phyloP scores from a whole-genome alignment of 1,140 invertebrate genomes.

The Charaxes varanes region DNA sequence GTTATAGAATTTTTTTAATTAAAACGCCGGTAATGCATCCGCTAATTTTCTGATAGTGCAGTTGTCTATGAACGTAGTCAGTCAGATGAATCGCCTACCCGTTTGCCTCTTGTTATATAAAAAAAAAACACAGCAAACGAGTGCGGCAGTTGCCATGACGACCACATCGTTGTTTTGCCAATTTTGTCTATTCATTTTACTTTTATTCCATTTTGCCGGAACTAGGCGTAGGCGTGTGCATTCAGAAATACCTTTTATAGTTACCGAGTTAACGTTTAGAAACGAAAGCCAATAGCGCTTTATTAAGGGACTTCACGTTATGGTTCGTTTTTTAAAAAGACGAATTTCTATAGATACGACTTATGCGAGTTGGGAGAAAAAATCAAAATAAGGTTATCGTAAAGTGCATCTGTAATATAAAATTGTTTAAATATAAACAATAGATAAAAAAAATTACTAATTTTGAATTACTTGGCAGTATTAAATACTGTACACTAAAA shows the following conservation, averaged over 20 bases:
- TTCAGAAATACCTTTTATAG: conserved; percentile 29
- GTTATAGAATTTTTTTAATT: too few species aligned
- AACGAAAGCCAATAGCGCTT: conserved; percentile 27
- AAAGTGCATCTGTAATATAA: too few species aligned
- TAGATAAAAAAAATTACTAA: too few species aligned
- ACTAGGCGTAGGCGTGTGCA: conserved; percentile 24
- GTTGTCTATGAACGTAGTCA: too few species aligned
- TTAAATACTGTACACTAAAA: too few species aligned
- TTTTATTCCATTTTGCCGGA: conserved; percentile 33
- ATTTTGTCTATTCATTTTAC: conserved; percentile 50
- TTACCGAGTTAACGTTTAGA: conserved; percentile 25
- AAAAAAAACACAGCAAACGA: conserved; percentile 1
- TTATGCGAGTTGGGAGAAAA: conserved; percentile 79
- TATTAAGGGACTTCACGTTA: conserved; percentile 29
- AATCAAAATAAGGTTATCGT: too few species aligned
- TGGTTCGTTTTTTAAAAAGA: conserved; percentile 23
- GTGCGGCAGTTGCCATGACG: conserved; percentile 55
- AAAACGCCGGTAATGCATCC: too few species aligned
- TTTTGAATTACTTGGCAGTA: too few species aligned
- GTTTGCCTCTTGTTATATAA: too few species aligned
- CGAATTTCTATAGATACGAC: conserved; percentile 19
- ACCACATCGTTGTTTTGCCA: conserved; percentile 60
- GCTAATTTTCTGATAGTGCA: too few species aligned
- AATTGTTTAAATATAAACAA: too few species aligned
- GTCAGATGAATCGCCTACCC: too few species aligned